Evolutionary conservation across 2,113 vertebrate species (phyloP).

Genomic region (Litocranius walleri): DNA sequence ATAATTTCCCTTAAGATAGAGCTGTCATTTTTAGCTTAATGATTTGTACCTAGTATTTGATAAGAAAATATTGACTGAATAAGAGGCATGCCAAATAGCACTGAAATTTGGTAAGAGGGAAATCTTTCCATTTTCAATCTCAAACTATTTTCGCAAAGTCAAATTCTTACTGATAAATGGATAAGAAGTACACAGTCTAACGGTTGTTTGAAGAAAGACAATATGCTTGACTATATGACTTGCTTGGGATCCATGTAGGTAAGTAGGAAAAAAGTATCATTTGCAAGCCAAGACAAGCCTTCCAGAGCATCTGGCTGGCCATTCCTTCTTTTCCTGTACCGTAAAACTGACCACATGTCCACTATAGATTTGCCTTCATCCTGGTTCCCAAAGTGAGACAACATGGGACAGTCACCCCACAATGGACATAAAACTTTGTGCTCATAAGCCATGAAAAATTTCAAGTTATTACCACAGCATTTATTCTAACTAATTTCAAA

Average conservation of each 20-base stretch:
- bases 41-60: not conserved
- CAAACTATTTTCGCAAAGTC: not conserved
- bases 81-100: not conserved
- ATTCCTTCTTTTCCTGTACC: not conserved
- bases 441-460: not conserved
- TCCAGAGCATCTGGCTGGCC: not conserved
- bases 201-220: not conserved
- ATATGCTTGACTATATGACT: not conserved
- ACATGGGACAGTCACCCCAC: not conserved
- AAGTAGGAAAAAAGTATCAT: not conserved
- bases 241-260: not conserved
- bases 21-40: not conserved
- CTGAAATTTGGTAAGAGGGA: not conserved
- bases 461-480: not conserved
- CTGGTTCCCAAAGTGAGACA: not conserved
- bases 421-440: not conserved
- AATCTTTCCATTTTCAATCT: not conserved
- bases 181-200: not conserved
- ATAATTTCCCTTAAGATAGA: not conserved
- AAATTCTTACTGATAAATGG: not conserved
- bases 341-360: not conserved
- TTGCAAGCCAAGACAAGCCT: not conserved
- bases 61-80: conserved; percentile 18
- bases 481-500: not conserved
- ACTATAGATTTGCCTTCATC: not conserved